Base-by-base conservation (phyloP, 2,113 vertebrate species). In the Gnathonemus longibarbis region DNA sequence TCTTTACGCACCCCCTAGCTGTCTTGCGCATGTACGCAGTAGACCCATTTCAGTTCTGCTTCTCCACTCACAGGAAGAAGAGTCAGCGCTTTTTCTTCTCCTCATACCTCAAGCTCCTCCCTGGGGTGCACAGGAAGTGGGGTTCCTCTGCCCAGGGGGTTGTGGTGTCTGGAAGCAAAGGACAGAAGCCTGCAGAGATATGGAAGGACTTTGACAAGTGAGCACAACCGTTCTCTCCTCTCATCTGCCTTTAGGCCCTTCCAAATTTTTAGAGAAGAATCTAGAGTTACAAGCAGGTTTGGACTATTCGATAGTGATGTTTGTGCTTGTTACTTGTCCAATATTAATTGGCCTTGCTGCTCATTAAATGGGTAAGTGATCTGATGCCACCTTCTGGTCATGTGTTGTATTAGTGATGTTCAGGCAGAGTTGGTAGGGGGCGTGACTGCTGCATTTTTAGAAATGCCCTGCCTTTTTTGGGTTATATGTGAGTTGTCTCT, bases 41-140 rank as follows among this genome's bases (percentile, higher is more conserved):
- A 70, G 1, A 70, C 10, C 10, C 35, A 21, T 11, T 42, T 88
- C 35, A 3, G 35, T 5, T 89, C 74, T 84, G n/a, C 35, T 42
- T 45, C 49, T 70, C 19, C 52, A 53, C 31, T 0, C 45, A 88
- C 96, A 99, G 98, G 1, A 92, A 95, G 92, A 98, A 98, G 95
- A 95, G 94, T 49, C 93, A 97, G 0, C 97, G 98, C 0, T 97
- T 97, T 58, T 97, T 98, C 94, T 98, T 98, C 93, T 97, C 98
- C 86, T 98, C 97, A 0, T 95, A 97, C 80, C 91, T 99, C 83
- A 97, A 97, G 93, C 96, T 96, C 0, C 91, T 99, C 88, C 97
- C 97, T 0, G 96, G 95, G 2, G 97, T 99, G 0, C 97, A 94
- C 88, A 96, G 94, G 89, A 97, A 95, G 74, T 91, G 93, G 42